These are phyloP conservation scores for Bombus impatiens DNA, from an alignment of 1,140 invertebrate genomes.

Conservation along the genomic window DNA sequence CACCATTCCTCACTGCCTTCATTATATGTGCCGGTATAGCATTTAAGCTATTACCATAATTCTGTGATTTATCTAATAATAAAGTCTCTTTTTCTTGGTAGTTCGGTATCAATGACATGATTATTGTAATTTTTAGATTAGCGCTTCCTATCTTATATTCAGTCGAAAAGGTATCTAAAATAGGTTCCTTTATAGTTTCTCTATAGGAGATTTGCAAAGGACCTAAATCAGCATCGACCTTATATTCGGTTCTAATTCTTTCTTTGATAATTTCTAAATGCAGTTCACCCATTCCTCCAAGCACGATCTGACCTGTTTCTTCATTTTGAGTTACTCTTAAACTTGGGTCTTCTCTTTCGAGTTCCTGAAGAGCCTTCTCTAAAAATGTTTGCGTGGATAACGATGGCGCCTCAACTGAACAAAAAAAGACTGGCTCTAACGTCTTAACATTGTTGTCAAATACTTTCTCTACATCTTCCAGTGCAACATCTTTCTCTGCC, in stretches of 20 bases:
- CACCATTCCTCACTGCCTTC: slow-evolving; percentile 85
- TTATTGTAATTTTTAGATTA: slow-evolving; percentile 84
- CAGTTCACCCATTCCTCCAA: slow-evolving; percentile 97
- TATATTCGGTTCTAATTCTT: slow-evolving; percentile 93
- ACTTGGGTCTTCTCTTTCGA: slow-evolving; percentile 97
- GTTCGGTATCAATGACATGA: slow-evolving; percentile 83
- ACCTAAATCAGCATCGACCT: slow-evolving; percentile 96
- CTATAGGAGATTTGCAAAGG: slow-evolving; percentile 96
- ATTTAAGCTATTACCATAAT: slow-evolving; percentile 85
- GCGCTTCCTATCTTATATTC: slow-evolving; percentile 87
- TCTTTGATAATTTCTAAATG: slow-evolving; percentile 98
- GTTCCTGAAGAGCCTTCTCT: slow-evolving; percentile 92
- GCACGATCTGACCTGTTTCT: slow-evolving; percentile 93
- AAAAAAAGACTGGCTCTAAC: slow-evolving; percentile 98
- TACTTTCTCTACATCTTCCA: slow-evolving; percentile 73
- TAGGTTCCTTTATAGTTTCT: slow-evolving; percentile 86
- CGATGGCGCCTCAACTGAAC: slow-evolving; percentile 96
- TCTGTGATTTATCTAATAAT: slow-evolving; percentile 85
- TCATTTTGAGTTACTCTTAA: slow-evolving; percentile 89
- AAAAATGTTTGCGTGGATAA: slow-evolving; percentile 88
- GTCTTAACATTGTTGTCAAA: slow-evolving; percentile 86
- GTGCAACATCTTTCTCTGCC: slow-evolving; percentile 66
- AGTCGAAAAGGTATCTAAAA: slow-evolving; percentile 83
- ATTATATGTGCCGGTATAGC: slow-evolving; percentile 84
- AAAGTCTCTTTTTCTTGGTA: slow-evolving; percentile 75